Evolutionary conservation across 2,888 invertebrate species (phyloP), one percentile per base, ranked within the genome.

Genomic region (Cephus nigrinus): DNA sequence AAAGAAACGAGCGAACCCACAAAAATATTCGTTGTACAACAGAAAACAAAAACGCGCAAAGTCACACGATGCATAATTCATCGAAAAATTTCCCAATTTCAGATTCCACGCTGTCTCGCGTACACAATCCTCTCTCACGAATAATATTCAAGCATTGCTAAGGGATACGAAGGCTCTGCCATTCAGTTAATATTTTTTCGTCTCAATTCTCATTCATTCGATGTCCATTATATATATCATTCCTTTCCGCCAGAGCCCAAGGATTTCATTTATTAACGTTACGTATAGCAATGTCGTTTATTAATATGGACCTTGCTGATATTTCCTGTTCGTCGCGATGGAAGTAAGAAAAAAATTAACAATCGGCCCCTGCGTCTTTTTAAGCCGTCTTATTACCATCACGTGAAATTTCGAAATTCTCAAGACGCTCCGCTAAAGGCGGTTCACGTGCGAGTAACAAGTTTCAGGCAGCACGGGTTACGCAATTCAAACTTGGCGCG

Each of bases 61-160:
- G 31, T n/a, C 35, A 73, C 76, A 72, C 72, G 15, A 72, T 71
- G 40, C 11, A 30, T 32, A 72, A 30, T 68, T 35, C 74, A 34
- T 34, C n/a, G 68, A 34, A 33, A 40, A 40, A 69, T 34, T 33
- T 76, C 55, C 55, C 72, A 40, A 72, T 76, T 73, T n/a, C n/a
- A 73, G 73, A 23, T 33, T 33, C 72, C 33, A 72, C 32, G 72
- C n/a, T 32, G 30, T 15, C 12, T 72, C 11, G 32, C 3, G 33
- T 31, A 34, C 55, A 55, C 23, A 23, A 55, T 9, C 2, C 23
- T 55, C 40, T 23, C 55, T 55, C 55, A 55, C 23, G 23, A 55
- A 9, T 55, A 23, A 23, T 23, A 55, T 23, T 55, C 55, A 9
- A 55, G 55, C 2, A 55, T 23, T 55, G 9, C 23, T 55, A 55